A percentile compares a stretch with the other conserved stretches of the same genome.
These are phyloP conservation scores for Centrocercus urophasianus DNA, from an alignment of 2,113 vertebrate genomes.

Conservation along the genomic window DNA sequence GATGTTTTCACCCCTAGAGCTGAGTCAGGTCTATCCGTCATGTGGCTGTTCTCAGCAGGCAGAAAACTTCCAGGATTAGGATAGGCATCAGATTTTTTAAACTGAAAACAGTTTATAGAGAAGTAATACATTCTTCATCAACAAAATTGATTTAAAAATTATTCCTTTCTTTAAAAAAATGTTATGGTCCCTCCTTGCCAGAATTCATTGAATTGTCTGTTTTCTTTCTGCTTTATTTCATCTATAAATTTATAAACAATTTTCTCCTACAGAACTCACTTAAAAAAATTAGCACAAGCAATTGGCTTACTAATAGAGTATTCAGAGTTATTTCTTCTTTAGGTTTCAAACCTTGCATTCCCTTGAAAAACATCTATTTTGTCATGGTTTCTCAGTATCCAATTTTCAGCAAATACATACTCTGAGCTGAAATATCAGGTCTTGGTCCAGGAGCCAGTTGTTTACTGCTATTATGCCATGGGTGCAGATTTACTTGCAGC, in stretches of 20 bases:
- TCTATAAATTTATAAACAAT: not conserved
- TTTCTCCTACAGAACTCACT: not conserved
- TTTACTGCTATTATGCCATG: not conserved
- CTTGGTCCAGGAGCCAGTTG: not conserved
- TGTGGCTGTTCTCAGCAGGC: fast-evolving
- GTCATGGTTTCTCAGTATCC: not conserved
- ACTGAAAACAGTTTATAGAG: not conserved
- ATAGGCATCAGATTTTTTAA: not conserved
- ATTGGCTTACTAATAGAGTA: not conserved
- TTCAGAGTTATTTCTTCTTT: not conserved
- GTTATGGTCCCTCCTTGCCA: not conserved
- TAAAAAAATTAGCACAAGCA: not conserved
- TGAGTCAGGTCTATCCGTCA: not conserved
- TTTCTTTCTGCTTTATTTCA: not conserved
- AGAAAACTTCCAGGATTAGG: not conserved
- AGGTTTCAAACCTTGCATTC: not conserved
- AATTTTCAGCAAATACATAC: not conserved
- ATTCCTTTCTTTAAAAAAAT: not conserved
- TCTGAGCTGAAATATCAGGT: not conserved
- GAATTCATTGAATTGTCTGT: not conserved
- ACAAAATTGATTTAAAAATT: not conserved
- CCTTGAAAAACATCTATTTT: not conserved
- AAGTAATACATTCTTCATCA: not conserved
- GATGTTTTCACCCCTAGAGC: not conserved
- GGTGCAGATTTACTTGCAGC: not conserved